phyloP scores from a whole-genome alignment of 2,113 vertebrate genomes.

The Cottus gobio region DNA sequence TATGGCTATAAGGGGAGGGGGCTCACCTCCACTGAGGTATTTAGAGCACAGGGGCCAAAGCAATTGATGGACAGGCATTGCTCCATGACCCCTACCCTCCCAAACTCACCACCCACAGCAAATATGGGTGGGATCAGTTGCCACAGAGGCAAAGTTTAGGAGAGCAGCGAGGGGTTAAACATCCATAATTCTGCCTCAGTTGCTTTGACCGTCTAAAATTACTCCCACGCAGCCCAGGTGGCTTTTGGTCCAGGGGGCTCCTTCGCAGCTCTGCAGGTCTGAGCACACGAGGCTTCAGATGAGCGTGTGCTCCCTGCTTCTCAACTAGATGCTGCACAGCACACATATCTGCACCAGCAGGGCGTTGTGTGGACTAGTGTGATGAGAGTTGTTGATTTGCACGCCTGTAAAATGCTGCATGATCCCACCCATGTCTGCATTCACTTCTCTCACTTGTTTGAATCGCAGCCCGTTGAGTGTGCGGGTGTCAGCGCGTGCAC shows the following conservation, averaged over 20 bases:
- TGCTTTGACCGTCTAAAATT: constrained; percentile 68
- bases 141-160: constrained; percentile 53
- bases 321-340: constrained; percentile 12
- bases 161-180: constrained; percentile 64
- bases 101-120: constrained; percentile 38
- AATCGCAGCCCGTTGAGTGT: constrained; percentile 12
- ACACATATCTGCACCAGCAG: constrained; percentile 22
- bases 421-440: constrained; percentile 15
- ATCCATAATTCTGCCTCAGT: constrained; percentile 65
- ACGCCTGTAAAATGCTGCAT: constrained; percentile 34
- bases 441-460: constrained; percentile 33
- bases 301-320: constrained; percentile 33
- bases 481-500: not conserved
- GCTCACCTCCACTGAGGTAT: constrained; percentile 53
- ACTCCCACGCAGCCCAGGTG: constrained; percentile 35
- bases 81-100: constrained; percentile 39
- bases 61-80: constrained; percentile 35
- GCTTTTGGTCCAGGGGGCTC: constrained; percentile 26
- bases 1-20: constrained; percentile 28
- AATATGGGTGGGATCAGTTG: constrained; percentile 59
- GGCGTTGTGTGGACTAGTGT: constrained; percentile 4
- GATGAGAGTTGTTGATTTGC: constrained; percentile 35
- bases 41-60: constrained; percentile 53
- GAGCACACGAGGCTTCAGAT: constrained; percentile 17
- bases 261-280: constrained; percentile 41